Percentiles rank a stretch among this genome's conserved stretches.
Conservation (phyloP, 2,888 invertebrate genomes). For the Phalangium opilio region DNA sequence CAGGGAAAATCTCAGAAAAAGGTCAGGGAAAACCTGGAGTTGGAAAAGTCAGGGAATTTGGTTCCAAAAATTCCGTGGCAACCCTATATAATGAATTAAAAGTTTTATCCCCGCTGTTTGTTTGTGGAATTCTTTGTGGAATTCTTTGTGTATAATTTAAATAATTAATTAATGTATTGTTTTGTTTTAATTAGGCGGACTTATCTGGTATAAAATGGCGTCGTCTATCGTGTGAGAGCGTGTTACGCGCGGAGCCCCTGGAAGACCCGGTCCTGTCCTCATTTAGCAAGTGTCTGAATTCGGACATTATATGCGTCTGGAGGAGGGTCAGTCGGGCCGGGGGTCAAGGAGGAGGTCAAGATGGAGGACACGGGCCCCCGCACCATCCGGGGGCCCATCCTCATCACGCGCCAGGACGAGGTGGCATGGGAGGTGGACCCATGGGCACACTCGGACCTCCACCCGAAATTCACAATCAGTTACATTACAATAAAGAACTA, state of each 20-base stretch:
- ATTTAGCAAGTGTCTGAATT: constrained; percentile 69
- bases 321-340: constrained; percentile 49
- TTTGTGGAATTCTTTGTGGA: no score
- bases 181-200: constrained; percentile 61
- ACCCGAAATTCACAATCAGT: constrained; percentile 42
- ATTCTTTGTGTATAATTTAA: no score
- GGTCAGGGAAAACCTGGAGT: no score
- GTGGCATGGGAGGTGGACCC: constrained; percentile 22
- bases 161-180: constrained; percentile 6
- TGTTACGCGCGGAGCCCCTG: constrained; percentile 40
- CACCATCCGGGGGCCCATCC: background rate
- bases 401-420: constrained; percentile 25
- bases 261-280: constrained; percentile 81
- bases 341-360: background rate
- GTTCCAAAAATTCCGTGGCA: no score
- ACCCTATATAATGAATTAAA: no score
- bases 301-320: constrained; percentile 97
- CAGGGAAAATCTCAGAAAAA: no score
- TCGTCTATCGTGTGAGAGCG: constrained; percentile 72
- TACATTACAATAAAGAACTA: constrained; percentile 55
- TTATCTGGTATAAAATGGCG: constrained; percentile 99
- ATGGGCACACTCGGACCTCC: background rate
- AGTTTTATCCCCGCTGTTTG: no score
- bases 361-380: background rate
- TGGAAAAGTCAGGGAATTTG: no score